Conservation (phyloP, 2,113 vertebrate species). For the Leucoraja erinaceus region DNA sequence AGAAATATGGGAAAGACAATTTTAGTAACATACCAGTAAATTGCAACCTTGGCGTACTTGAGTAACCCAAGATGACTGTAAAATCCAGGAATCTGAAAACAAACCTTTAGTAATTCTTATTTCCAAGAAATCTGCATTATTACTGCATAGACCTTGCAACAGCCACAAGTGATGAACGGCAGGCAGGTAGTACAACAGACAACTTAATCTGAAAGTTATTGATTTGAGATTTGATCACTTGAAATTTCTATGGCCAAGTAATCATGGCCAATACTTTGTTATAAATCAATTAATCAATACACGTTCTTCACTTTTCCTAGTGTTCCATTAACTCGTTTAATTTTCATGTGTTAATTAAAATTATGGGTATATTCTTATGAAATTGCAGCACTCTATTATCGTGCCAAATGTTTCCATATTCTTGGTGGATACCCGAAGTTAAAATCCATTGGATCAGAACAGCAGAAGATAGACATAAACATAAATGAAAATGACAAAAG, state of each 20-base stretch:
- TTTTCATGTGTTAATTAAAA: not conserved
- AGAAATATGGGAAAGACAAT: conserved; percentile 28
- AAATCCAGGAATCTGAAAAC: conserved; percentile 36
- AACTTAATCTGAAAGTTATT: conserved; percentile 26
- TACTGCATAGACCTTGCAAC: not conserved
- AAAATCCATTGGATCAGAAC: not conserved
- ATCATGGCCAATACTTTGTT: conserved; percentile 19
- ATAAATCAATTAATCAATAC: conserved; percentile 26
- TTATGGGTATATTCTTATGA: not conserved
- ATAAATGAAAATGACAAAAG: not conserved
- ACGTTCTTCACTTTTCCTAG: not conserved
- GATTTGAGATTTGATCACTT: conserved; percentile 34
- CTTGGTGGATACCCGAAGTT: not conserved
- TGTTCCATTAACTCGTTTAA: not conserved
- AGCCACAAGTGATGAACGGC: conserved; percentile 7
- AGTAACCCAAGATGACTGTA: conserved; percentile 18
- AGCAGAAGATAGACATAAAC: not conserved
- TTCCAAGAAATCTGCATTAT: conserved; percentile 37
- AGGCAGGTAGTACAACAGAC: conserved; percentile 24
- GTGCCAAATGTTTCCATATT: not conserved
- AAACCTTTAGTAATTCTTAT: conserved; percentile 23
- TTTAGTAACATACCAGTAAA: conserved; percentile 37
- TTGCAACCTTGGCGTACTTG: conserved; percentile 27
- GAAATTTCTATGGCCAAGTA: conserved; percentile 33
- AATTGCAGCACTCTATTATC: not conserved